Evolutionary conservation across 2,888 invertebrate genomes (phyloP).

Genomic region (Pterostichus niger): DNA sequence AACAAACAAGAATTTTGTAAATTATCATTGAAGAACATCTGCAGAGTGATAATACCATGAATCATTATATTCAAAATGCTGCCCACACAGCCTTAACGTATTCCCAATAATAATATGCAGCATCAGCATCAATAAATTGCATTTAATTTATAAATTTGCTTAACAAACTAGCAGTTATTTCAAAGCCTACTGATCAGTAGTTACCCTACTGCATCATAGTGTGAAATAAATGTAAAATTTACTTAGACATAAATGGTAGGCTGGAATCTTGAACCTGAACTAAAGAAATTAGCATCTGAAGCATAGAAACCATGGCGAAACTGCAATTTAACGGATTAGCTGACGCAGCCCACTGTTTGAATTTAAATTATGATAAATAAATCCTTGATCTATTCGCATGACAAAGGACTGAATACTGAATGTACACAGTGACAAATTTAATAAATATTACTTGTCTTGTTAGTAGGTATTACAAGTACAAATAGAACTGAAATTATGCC

Average conservation of each 20-base stretch:
- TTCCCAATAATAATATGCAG: conserved; percentile 29
- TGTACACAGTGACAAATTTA: conserved; percentile 27
- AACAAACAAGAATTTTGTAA: background rate
- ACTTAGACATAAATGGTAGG: conserved; percentile 25
- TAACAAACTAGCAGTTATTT: conserved; percentile 42
- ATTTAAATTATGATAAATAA: conserved; percentile 50
- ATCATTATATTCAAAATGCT: conserved; percentile 14
- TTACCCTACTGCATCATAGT: conserved; percentile 7
- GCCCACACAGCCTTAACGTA: conserved; percentile 10
- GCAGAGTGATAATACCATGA: background rate
- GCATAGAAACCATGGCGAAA: conserved; percentile 30
- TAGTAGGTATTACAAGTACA: background rate
- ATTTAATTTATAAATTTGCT: conserved; percentile 38
- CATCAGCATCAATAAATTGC: conserved; percentile 28
- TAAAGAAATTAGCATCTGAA: conserved; percentile 47
- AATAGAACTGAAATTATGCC: too few species aligned
- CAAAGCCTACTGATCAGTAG: conserved; percentile 48
- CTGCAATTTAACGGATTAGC: conserved; percentile 34
- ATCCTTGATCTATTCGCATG: conserved; percentile 33
- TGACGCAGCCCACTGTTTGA: conserved; percentile 41
- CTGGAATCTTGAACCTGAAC: conserved; percentile 23
- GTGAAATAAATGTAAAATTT: conserved; percentile 35
- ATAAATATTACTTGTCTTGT: conserved; percentile 30
- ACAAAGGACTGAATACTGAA: conserved; percentile 12
- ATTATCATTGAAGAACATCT: too few species aligned